Conservation (phyloP, 2,113 vertebrate genomes). For the Nothoprocta perdicaria region DNA sequence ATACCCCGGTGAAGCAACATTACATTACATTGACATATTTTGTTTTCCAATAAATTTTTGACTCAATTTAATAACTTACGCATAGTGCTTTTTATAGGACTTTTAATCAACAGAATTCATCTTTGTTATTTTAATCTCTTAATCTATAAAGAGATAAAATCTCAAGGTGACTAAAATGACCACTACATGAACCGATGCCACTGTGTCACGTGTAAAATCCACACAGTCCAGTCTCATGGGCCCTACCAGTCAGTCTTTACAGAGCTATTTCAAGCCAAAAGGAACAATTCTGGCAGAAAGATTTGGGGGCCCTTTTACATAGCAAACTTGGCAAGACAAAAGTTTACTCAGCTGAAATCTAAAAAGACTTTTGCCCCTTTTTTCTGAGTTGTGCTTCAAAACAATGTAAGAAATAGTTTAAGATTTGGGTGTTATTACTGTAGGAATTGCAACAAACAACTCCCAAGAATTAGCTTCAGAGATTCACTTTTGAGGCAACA, state of each 20-base stretch:
- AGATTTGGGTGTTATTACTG: not conserved
- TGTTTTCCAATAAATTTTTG: not conserved
- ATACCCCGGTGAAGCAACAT: not conserved
- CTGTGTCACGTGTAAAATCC: not conserved
- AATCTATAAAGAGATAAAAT: conserved; percentile 33
- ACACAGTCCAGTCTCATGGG: not conserved
- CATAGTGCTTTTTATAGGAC: not conserved
- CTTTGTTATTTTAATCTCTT: conserved; percentile 52
- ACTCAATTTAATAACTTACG: not conserved
- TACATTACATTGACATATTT: not conserved
- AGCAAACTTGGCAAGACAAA: not conserved
- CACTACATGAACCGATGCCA: not conserved
- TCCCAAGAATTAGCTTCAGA: not conserved
- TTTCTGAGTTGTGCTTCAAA: not conserved
- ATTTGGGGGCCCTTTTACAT: not conserved
- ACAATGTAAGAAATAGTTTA: not conserved
- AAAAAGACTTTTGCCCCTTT: not conserved
- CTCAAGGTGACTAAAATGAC: conserved; percentile 26
- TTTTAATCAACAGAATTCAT: conserved; percentile 8
- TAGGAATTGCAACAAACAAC: not conserved
- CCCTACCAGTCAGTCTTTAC: not conserved
- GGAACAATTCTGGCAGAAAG: not conserved
- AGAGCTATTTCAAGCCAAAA: not conserved
- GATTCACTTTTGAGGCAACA: not conserved
- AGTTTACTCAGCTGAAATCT: no score